These are phyloP conservation scores for Enteromius anoplus DNA, from an alignment of 2,797 vertebrate species.

Conservation along the genomic window DNA sequence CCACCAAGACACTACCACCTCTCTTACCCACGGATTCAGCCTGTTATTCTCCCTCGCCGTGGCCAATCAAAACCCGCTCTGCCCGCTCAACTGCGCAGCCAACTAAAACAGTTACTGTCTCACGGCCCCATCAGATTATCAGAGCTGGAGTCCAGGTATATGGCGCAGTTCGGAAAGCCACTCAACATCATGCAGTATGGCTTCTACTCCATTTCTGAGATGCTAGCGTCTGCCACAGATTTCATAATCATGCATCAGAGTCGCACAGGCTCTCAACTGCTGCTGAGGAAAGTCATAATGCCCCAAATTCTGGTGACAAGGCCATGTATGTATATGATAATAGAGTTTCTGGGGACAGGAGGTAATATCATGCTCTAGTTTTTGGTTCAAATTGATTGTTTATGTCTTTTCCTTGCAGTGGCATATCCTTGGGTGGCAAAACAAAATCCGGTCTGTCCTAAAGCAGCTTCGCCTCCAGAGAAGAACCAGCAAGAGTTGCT, in stretches of 20 bases:
- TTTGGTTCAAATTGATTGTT: background rate
- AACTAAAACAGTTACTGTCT: conserved; percentile 82
- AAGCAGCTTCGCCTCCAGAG: background rate
- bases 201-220: conserved; percentile 84
- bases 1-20: conserved; percentile 45
- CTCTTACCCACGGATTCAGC: conserved; percentile 24
- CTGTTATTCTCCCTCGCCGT: conserved; percentile 67
- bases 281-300: conserved; percentile 67
- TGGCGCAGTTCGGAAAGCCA: conserved; percentile 75
- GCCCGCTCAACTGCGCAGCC: conserved; percentile 79
- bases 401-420: background rate
- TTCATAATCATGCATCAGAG: conserved; percentile 78
- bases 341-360: background rate
- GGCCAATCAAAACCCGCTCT: conserved; percentile 70
- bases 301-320: background rate
- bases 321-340: conserved; percentile 14
- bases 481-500: background rate
- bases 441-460: background rate
- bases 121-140: conserved; percentile 81
- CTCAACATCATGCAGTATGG: conserved; percentile 81
- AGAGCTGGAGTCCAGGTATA: conserved; percentile 81
- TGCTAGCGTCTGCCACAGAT: conserved; percentile 79
- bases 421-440: background rate
- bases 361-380: background rate
- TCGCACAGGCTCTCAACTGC: conserved; percentile 81